A percentile compares a stretch with the other conserved stretches of the same genome.
These are phyloP conservation scores for Pygmarrhopalites habei DNA, from an alignment of 1,140 invertebrate species.

Conservation along the genomic window DNA sequence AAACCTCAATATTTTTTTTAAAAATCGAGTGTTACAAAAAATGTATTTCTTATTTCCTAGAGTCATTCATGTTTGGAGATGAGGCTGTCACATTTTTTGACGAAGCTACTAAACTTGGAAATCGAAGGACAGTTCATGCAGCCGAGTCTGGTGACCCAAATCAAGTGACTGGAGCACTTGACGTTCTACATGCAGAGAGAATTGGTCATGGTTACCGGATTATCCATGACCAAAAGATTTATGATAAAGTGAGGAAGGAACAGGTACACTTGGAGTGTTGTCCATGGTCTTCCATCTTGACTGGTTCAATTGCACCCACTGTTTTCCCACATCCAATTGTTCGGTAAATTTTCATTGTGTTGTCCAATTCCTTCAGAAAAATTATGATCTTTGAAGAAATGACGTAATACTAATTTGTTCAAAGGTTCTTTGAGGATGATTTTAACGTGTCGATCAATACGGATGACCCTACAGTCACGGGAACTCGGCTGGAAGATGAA, in stretches of 20 bases:
- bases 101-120: slow-evolving; percentile 46
- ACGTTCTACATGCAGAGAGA: slow-evolving; percentile 49
- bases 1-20: background rate
- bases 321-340: slow-evolving; percentile 44
- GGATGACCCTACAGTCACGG: slow-evolving; percentile 54
- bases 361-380: slow-evolving; percentile 2
- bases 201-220: slow-evolving; percentile 58
- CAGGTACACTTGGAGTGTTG: slow-evolving; percentile 53
- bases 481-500: slow-evolving; percentile 48
- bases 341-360: slow-evolving; percentile 38
- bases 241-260: slow-evolving; percentile 43
- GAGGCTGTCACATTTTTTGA: slow-evolving; percentile 43
- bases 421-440: slow-evolving; percentile 53
- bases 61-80: slow-evolving; percentile 10
- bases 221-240: slow-evolving; percentile 48
- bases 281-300: slow-evolving; percentile 53
- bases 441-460: slow-evolving; percentile 56
- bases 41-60: background rate
- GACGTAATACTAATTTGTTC: too few species aligned
- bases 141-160: slow-evolving; percentile 50
- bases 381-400: background rate
- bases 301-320: slow-evolving; percentile 46
- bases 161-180: slow-evolving; percentile 48
- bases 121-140: slow-evolving; percentile 55
- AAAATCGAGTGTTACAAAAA: too few species aligned